These are phyloP conservation scores for Temnothorax nylanderi DNA, from an alignment of 1,140 invertebrate genomes.

Conservation along the genomic window DNA sequence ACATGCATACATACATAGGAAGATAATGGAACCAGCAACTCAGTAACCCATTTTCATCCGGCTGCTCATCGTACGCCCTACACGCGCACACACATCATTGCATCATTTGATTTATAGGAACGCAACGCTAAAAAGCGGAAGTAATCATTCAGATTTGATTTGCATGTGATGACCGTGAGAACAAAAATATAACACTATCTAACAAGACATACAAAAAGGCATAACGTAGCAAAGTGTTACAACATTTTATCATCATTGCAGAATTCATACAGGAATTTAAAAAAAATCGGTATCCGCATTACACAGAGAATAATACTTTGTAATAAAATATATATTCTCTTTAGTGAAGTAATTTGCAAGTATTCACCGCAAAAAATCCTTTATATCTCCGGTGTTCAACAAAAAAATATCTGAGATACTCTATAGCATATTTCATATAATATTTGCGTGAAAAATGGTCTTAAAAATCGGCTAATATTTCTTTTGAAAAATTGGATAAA, in stretches of 20 bases:
- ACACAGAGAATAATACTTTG: background rate
- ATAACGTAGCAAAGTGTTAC: background rate
- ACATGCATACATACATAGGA: background rate
- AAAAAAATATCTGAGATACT: background rate
- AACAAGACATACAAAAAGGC: background rate
- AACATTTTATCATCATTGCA: background rate
- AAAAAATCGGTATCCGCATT: background rate
- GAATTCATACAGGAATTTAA: background rate
- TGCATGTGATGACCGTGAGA: background rate
- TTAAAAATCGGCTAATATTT: background rate
- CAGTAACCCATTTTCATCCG: conserved; percentile 49
- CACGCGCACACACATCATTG: too few relatives aligned
- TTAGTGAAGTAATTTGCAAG: background rate
- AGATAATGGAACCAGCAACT: conserved; percentile 13
- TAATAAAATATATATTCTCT: background rate
- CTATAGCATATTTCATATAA: background rate
- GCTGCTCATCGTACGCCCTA: background rate
- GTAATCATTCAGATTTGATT: conserved; percentile 66
- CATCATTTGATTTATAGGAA: conserved; percentile 18
- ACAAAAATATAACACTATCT: background rate
- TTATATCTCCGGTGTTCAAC: background rate
- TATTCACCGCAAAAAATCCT: background rate
- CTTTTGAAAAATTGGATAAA: background rate
- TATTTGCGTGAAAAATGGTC: background rate
- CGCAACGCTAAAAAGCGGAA: conserved; percentile 30